Percentiles rank a stretch among this genome's conserved stretches.
phyloP scores from a whole-genome alignment of 1,140 invertebrate species.

The Neodiprion fabricii region DNA sequence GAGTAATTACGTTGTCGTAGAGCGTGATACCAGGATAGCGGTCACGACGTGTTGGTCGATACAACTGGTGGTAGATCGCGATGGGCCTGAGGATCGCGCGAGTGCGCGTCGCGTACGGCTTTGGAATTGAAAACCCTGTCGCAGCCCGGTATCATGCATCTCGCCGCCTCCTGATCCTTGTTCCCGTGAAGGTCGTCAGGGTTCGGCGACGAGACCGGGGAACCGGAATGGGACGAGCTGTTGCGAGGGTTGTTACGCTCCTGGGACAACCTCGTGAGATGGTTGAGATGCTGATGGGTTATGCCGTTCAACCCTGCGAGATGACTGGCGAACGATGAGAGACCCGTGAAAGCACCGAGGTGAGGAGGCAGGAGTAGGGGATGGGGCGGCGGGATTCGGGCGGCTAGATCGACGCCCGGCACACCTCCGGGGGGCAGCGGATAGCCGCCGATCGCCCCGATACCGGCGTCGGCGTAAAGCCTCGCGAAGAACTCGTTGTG shows the following conservation, averaged over 20 bases:
- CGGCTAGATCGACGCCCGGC: slow-evolving; percentile 47
- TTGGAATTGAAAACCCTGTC: slow-evolving; percentile 67
- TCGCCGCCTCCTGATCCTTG: slow-evolving; percentile 56
- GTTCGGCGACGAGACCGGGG: slow-evolving; percentile 35
- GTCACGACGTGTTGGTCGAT: slow-evolving; percentile 55
- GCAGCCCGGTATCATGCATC: slow-evolving; percentile 68
- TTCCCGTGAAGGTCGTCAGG: background rate
- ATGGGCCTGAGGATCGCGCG: slow-evolving; percentile 61
- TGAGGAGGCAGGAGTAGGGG: slow-evolving; percentile 51
- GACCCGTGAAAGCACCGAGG: slow-evolving; percentile 55
- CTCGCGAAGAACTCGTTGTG: slow-evolving; percentile 83
- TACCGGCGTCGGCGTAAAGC: slow-evolving; percentile 76
- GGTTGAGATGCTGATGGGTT: slow-evolving; percentile 65
- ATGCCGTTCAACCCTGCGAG: slow-evolving; percentile 64
- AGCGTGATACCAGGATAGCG: slow-evolving; percentile 44
- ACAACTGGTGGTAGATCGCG: slow-evolving; percentile 47
- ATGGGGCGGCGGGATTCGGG: slow-evolving; percentile 52
- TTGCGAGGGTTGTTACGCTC: slow-evolving; percentile 30
- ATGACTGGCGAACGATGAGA: slow-evolving; percentile 58
- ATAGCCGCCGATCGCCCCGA: slow-evolving; percentile 47
- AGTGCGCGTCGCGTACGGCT: slow-evolving; percentile 67
- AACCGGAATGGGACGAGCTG: slow-evolving; percentile 20
- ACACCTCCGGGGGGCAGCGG: slow-evolving; percentile 41
- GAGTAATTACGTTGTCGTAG: slow-evolving; percentile 47
- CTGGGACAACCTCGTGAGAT: slow-evolving; percentile 52